Base-by-base conservation (phyloP, 2,113 vertebrate species). In the Gymnogyps californianus region DNA sequence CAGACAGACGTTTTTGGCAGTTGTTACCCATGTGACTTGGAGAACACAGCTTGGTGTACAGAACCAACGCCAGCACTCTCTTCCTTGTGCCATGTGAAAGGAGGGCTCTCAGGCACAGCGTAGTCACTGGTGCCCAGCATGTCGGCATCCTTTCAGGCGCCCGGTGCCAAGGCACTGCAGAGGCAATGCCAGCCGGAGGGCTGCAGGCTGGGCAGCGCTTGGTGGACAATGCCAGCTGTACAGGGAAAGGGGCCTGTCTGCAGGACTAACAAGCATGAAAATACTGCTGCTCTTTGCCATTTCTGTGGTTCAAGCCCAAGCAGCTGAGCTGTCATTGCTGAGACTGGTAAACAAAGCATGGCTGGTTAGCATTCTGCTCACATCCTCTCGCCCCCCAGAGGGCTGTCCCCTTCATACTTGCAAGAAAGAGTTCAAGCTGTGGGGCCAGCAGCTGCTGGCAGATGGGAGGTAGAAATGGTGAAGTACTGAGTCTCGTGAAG, bases 91-190 rank as follows among this genome's bases (percentile, higher is more conserved):
- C 34, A 4, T 0, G 2, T 3, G 51, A 8, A 31, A 19, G 55
- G 34, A 71, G 46, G 70, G 69, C 54, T 57, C 57, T 12, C 3
- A 2, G 59, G 40, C 44, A 16, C 25, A 4, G 16, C 0, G 17
- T 0, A 0, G 26, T 12, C 62, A 8, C 70, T 1, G n/a, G 2
- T 32, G 67, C 20, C 62, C 10, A 2, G 28, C 29, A 6, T 0
- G 3, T 1, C 31, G 31, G 49, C 67, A 28, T 13, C 69, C 21
- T 38, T 44, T 17, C 76, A 11, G 34, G 64, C 70, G 59, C n/a
- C 22, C 4, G 52, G 38, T 29, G 61, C 46, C 52, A 36, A 4
- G 44, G 62, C 0, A 0, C 36, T 17, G 69, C 1, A 3, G 49
- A 19, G 51, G 28, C 46, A 58, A 13, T 2, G 29, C 44, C 70